Evolutionary conservation across 92 coral and sea anemone genomes (phyloP), one percentile per base, ranked within the genome.

Genomic region (Isaurus tuberculatus): DNA sequence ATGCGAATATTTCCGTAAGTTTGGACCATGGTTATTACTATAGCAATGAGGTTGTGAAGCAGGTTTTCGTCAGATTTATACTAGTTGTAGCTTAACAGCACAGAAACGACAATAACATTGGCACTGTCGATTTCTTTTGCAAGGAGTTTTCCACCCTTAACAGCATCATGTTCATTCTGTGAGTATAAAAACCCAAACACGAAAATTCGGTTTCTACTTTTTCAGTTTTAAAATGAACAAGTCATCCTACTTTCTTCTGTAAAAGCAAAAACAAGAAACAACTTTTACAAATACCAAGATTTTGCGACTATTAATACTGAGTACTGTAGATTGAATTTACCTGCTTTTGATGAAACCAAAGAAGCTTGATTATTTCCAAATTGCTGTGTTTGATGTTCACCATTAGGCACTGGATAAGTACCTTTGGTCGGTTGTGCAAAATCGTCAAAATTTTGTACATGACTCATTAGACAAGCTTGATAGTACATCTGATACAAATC

Each of bases 401-500:
- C 11, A 8, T 19, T 8, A 8, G 69, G 37, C 0, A 30, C 28
- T 8, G 69, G 10, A 15, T 31, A 70, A 3, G 22, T n/a, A 26
- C 36, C 27, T 43, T 70, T 37, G 13, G 44, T 36, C 51, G 43
- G 53, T 33, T 49, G 31, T 3, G 31, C 42, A 28, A 19, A 53
- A 74, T 63, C 31, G 4, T 17, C 66, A 5, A 30, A 37, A 27
- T 28, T 28, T 16, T 66, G 20, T n/a, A 11, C 64, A 26, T 49
- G 67, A 4, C 80, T 43, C 65, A 51, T 51, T 9, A 30, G 4
- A 28, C 31, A 66, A 30, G 58, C n/a, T 19, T 51, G 80, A 23
- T 74, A 74, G 23, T 51, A 53, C 43, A 66, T 74, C 66, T 74
- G 80, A 31, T 63, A n/a, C 17, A 23, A 37, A 26, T 74, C 80